Percentiles rank a stretch among this genome's conserved stretches.
These are phyloP conservation scores for Hydractinia echinata DNA, from an alignment of 30 jellyfish, hydroid and myxozoan genomes.

Conservation along the genomic window DNA sequence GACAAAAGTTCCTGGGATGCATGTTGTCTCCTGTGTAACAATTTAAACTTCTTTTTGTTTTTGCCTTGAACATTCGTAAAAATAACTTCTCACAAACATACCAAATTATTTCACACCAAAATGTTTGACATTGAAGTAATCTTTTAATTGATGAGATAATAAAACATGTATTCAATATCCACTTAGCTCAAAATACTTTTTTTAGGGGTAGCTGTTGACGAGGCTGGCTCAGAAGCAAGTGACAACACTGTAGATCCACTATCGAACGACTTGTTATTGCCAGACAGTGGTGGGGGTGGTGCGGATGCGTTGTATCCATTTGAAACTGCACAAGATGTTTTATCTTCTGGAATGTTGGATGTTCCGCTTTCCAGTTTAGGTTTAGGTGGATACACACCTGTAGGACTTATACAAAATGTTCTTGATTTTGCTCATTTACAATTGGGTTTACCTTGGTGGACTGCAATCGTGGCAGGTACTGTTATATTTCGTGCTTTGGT, in stretches of 20 bases:
- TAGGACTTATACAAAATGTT: conserved; percentile 57
- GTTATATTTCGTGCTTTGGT: conserved; percentile 60
- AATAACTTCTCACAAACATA: no score
- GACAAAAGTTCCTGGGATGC: no score
- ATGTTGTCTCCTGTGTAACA: no score
- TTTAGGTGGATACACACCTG: conserved; percentile 87
- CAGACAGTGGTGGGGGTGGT: conserved; percentile 5
- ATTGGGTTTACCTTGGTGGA: conserved; percentile 96
- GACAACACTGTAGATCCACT: conserved; percentile 67
- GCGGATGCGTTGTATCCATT: not conserved
- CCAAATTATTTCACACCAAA: no score
- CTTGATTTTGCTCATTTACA: conserved; percentile 65
- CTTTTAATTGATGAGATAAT: no score
- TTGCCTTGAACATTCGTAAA: no score
- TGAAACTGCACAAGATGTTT: conserved; percentile 26
- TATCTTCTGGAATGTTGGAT: conserved; percentile 14
- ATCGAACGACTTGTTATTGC: not conserved
- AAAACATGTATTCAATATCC: no score
- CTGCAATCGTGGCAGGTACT: conserved; percentile 69
- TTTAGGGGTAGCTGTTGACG: not conserved
- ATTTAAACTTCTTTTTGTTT: no score
- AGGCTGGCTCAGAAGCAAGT: conserved; percentile 55
- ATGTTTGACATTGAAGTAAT: no score
- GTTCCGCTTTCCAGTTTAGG: conserved; percentile 42
- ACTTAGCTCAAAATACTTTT: no score